phyloP scores from a whole-genome alignment of 2,888 invertebrate species.

The Meiosimyza decipiens region DNA sequence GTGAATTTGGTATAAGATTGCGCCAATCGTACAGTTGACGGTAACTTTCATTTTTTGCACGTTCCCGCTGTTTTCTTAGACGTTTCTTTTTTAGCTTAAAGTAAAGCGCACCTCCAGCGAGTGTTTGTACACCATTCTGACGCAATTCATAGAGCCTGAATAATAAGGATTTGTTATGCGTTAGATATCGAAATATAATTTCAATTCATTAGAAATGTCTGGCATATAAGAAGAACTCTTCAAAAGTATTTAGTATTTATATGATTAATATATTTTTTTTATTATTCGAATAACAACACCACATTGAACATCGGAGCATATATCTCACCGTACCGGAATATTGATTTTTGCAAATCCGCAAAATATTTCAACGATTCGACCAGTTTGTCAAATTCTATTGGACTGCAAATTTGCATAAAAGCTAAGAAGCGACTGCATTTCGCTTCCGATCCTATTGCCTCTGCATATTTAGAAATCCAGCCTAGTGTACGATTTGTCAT shows the following conservation, averaged over 20 bases:
- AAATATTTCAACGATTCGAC: slow-evolving; percentile 81
- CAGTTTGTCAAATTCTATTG: slow-evolving; percentile 79
- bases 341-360: slow-evolving; percentile 74
- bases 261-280: too few relatives aligned
- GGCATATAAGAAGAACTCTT: background rate
- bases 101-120: slow-evolving; percentile 74
- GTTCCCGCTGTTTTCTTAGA: slow-evolving; percentile 54
- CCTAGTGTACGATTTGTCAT: slow-evolving; percentile 76
- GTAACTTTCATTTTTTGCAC: slow-evolving; percentile 56
- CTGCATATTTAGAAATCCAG: slow-evolving; percentile 78
- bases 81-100: slow-evolving; percentile 73
- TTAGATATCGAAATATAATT: too few relatives aligned
- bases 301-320: too few relatives aligned
- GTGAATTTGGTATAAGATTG: slow-evolving; percentile 54
- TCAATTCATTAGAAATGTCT: too few relatives aligned
- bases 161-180: slow-evolving; percentile 11
- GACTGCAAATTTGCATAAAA: slow-evolving; percentile 81
- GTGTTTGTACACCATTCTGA: slow-evolving; percentile 76
- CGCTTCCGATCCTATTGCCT: slow-evolving; percentile 71
- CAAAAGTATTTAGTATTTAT: too few relatives aligned
- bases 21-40: slow-evolving; percentile 51
- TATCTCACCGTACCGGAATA: slow-evolving; percentile 66
- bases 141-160: slow-evolving; percentile 74
- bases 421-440: slow-evolving; percentile 69
- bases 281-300: too few relatives aligned